These are phyloP conservation scores for Garrulus glandarius DNA, from an alignment of 2,797 vertebrate species.

Conservation along the genomic window DNA sequence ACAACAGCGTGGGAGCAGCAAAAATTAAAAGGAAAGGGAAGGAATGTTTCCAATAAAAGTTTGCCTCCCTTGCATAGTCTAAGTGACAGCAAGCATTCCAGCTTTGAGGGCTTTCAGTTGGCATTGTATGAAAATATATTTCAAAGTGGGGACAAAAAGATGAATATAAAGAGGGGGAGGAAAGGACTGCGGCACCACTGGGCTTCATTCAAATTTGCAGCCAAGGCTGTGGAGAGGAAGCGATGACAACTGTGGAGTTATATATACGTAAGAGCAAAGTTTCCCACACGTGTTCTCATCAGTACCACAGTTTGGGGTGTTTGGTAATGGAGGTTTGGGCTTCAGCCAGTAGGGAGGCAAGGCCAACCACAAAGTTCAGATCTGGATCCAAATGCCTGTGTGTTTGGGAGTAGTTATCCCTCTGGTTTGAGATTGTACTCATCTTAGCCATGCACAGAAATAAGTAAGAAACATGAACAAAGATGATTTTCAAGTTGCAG, in stretches of 20 bases:
- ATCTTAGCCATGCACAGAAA: neutral
- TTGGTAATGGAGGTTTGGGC: neutral
- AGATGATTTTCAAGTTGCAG: neutral
- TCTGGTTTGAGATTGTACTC: neutral
- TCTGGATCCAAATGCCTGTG: neutral
- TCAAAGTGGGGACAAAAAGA: neutral
- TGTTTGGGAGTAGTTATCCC: neutral
- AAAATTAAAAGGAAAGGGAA: constrained; percentile 16
- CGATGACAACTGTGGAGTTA: neutral
- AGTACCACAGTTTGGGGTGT: neutral
- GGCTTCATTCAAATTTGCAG: neutral
- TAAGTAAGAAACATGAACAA: neutral
- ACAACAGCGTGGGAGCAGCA: constrained; percentile 27
- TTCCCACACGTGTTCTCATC: constrained; percentile 45
- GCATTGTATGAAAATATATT: neutral
- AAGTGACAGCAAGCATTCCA: constrained; percentile 31
- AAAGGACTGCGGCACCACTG: neutral
- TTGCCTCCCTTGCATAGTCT: constrained; percentile 4
- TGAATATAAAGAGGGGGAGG: neutral
- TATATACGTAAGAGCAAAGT: neutral
- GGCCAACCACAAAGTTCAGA: constrained; percentile 20
- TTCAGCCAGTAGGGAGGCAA: neutral
- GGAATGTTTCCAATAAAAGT: constrained; percentile 56
- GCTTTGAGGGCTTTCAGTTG: constrained; percentile 34
- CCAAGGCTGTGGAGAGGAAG: neutral